phyloP scores from a whole-genome alignment of 2,113 vertebrate species.

The Platysteira castanea region DNA sequence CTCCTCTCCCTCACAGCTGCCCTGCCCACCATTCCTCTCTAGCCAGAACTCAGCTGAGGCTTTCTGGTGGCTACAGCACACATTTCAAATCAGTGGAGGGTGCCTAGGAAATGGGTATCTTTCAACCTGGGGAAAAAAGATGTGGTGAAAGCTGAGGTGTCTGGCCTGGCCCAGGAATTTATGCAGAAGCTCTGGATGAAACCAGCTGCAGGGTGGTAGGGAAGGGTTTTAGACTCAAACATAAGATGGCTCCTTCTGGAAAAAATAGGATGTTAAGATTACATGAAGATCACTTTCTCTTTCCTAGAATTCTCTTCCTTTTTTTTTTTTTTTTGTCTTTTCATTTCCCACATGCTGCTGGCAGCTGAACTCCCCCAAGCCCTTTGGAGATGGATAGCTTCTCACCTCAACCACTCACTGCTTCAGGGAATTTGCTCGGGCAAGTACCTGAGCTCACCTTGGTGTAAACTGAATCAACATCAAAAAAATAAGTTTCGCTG shows the following conservation, averaged over 20 bases:
- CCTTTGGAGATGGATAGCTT: not conserved
- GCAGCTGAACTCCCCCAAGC: not conserved
- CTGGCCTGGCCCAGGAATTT: not conserved
- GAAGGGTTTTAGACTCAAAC: not conserved
- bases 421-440: not conserved
- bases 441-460: not conserved
- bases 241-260: not conserved
- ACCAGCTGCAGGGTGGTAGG: not conserved
- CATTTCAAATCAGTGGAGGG: not conserved
- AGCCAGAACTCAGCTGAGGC: not conserved
- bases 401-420: not conserved
- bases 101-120: not conserved
- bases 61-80: not conserved
- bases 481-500: not conserved
- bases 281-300: not conserved
- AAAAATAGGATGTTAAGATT: not conserved
- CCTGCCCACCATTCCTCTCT: not conserved
- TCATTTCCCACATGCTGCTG: not conserved
- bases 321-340: not conserved
- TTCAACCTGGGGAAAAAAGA: not conserved
- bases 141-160: not conserved
- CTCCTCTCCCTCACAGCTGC: fast-evolving
- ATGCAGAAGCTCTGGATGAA: not conserved
- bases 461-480: not conserved
- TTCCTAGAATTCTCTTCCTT: not conserved